Evolutionary conservation across 2,113 vertebrate genomes (phyloP), one percentile per base, ranked within the genome.

Genomic region (Astatoreochromis straeleni): DNA sequence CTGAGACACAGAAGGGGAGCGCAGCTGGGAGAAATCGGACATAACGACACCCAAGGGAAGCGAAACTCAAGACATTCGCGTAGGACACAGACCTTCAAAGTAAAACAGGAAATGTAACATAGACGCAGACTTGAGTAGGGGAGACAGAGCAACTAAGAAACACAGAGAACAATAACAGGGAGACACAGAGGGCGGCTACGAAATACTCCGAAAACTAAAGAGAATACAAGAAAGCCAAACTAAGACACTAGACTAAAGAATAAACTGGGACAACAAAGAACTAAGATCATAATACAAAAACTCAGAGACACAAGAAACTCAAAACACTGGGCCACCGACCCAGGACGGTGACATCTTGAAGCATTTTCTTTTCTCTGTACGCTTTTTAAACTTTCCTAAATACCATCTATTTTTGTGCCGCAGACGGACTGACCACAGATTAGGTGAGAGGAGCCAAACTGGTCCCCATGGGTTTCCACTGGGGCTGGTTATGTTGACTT

Each of bases 371-470:
- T 88, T 85, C 49, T 35, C 78, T 49, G 24, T 82, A 60, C 14
- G 45, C 83, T 83, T 87, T 79, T 91, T 84, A 49, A 78, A 85
- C 47, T 91, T 88, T 91, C 85, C 86, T 91, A 84, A 93, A 91
- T 89, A 53, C 33, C 33, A 26, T 85, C 85, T 93, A 92, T 93
- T 94, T 93, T 70, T 87, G 85, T 80, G 73, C 91, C 58, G 85
- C 82, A 92, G 90, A 93, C 87, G 3, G 87, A 21, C 85, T 85
- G 88, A 93, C 88, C 92, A 89, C 92, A 93, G 83, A 87, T 88
- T 92, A 89, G 91, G 87, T 89, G 81, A 89, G 87, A 88, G 73
- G 65, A 93, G 93, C 93, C 93, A 93, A 91, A 85, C 53, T 26
- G 6, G 55, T 92, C 92, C 87, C 89, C 14, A 4, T 87, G 90